These are phyloP conservation scores for Alauda arvensis DNA, from an alignment of 2,797 vertebrate species.

Conservation along the genomic window DNA sequence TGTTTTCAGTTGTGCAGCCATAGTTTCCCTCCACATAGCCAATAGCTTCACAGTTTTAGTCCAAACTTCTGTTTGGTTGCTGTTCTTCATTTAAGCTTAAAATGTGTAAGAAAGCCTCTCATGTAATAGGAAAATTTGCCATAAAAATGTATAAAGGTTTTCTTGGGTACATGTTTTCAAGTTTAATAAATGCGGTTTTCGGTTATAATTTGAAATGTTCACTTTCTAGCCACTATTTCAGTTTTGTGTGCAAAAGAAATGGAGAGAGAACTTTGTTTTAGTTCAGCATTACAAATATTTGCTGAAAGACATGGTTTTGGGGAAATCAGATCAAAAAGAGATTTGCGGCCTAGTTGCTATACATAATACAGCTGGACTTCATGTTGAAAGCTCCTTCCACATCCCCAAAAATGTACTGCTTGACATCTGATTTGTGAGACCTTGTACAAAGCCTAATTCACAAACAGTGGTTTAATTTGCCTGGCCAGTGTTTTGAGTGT, in stretches of 20 bases:
- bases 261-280: neutral
- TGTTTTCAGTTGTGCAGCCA: neutral
- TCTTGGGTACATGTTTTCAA: conserved; percentile 56
- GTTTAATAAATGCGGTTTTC: conserved; percentile 60
- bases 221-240: conserved; percentile 51
- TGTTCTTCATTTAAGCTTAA: conserved; percentile 51
- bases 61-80: conserved; percentile 56
- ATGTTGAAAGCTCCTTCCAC: neutral
- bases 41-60: conserved; percentile 53
- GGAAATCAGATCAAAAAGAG: neutral
- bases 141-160: conserved; percentile 64
- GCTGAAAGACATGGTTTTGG: neutral
- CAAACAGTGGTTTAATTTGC: neutral
- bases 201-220: conserved; percentile 52
- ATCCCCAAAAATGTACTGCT: neutral
- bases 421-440: neutral
- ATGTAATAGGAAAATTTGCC: conserved; percentile 74
- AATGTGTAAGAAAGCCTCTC: conserved; percentile 75
- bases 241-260: conserved; percentile 14
- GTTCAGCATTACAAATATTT: conserved; percentile 7
- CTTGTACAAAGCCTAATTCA: neutral
- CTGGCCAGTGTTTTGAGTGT: neutral
- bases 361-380: neutral
- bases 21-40: conserved; percentile 47
- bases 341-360: neutral